Percentiles rank a stretch among this genome's conserved stretches.
phyloP scores from a whole-genome alignment of 2,797 vertebrate genomes.

The Lagorchestes hirsutus region DNA sequence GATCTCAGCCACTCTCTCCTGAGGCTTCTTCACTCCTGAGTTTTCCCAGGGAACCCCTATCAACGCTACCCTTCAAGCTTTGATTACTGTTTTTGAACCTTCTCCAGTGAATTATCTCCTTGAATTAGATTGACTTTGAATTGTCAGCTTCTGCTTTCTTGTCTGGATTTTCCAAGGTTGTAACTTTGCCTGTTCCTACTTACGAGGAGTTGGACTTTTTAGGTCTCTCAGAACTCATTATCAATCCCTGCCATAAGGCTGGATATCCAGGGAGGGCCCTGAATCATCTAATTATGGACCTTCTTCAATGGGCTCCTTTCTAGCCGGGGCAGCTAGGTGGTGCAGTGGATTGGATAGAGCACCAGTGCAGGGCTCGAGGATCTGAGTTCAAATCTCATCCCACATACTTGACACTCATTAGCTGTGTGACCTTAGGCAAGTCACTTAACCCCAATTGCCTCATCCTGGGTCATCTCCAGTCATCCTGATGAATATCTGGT shows the following conservation, averaged over 20 bases:
- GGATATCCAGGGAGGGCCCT: not conserved
- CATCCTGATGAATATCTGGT: too few relatives aligned
- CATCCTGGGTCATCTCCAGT: too few relatives aligned
- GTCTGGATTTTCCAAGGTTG: not conserved
- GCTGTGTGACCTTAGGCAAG: too few relatives aligned
- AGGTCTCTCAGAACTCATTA: not conserved
- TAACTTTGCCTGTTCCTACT: not conserved
- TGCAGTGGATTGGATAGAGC: too few relatives aligned
- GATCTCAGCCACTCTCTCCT: not conserved
- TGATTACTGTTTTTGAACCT: not conserved
- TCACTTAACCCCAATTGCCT: too few relatives aligned
- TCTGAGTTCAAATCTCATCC: too few relatives aligned
- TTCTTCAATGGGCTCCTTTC: not conserved
- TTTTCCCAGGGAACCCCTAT: not conserved
- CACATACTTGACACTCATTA: too few relatives aligned
- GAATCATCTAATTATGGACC: not conserved
- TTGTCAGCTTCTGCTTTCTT: not conserved
- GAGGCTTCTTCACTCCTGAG: too few relatives aligned
- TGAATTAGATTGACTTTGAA: not conserved
- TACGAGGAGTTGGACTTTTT: not conserved
- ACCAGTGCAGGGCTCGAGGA: too few relatives aligned
- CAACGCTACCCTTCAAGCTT: not conserved
- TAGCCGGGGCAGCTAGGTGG: too few relatives aligned
- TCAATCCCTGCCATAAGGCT: not conserved
- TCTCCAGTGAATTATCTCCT: not conserved